These are phyloP conservation scores for Meloidogyne chitwoodi DNA, from an alignment of 1,140 invertebrate genomes.

Conservation along the genomic window DNA sequence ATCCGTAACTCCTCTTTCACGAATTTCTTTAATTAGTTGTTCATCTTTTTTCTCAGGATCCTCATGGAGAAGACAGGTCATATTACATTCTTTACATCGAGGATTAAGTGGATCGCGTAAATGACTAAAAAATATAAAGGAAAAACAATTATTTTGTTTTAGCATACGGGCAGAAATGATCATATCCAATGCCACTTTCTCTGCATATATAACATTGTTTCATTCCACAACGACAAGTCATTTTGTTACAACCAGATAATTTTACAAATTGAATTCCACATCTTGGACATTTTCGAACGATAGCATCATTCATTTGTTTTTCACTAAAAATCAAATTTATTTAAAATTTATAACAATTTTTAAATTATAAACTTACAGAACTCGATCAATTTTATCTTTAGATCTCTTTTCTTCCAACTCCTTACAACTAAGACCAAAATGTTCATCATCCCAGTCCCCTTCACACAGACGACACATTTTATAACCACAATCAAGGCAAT, in stretches of 20 bases:
- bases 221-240: constrained; percentile 18
- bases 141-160: not conserved
- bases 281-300: constrained; percentile 21
- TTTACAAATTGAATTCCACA: constrained; percentile 21
- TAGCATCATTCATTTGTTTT: constrained; percentile 19
- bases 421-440: constrained; percentile 13
- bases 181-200: constrained; percentile 5
- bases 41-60: constrained; percentile 23
- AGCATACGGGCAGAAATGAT: constrained; percentile 18
- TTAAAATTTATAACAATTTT: not conserved
- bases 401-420: not conserved
- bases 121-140: not conserved
- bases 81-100: not conserved
- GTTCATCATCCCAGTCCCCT: constrained; percentile 5
- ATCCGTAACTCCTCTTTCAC: not conserved
- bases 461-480: constrained; percentile 19
- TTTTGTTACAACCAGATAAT: constrained; percentile 15
- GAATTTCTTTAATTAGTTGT: constrained; percentile 20
- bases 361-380: not conserved
- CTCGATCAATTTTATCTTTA: not conserved
- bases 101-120: not conserved
- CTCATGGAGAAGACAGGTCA: constrained; percentile 25
- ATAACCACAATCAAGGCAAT: constrained; percentile 2
- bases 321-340: constrained; percentile 5
- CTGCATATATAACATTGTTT: constrained; percentile 25